Conservation (phyloP, 1,140 invertebrate species). For the Calliopsis andreniformis region DNA sequence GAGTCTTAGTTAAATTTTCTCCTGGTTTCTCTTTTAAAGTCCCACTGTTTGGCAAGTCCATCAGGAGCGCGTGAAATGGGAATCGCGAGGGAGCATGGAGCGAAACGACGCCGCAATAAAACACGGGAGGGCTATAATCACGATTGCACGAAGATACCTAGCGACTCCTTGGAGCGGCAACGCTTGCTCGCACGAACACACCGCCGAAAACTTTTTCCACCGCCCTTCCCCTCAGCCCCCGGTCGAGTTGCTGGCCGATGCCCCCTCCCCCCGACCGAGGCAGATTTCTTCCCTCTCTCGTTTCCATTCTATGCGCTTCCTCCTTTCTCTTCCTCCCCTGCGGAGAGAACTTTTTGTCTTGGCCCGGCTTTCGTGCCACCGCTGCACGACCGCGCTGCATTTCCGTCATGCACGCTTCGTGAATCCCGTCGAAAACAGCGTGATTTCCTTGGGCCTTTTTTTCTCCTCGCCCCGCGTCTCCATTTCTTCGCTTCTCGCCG, state of each 20-base stretch:
- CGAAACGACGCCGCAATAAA: conserved; percentile 64
- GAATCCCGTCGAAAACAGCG: conserved; percentile 50
- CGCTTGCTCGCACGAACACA: conserved; percentile 17
- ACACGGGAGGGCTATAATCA: conserved; percentile 76
- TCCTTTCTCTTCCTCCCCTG: conserved; percentile 44
- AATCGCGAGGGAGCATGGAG: conserved; percentile 14
- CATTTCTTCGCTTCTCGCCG: not conserved
- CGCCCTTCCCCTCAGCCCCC: conserved; percentile 26
- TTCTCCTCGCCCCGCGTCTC: not conserved
- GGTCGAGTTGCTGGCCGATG: conserved; percentile 35
- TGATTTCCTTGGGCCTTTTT: conserved; percentile 44
- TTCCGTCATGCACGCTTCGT: conserved; percentile 64
- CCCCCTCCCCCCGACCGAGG: conserved; percentile 43
- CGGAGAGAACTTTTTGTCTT: conserved; percentile 50
- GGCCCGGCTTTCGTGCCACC: conserved; percentile 49
- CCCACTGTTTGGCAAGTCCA: not conserved
- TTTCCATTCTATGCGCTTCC: conserved; percentile 47
- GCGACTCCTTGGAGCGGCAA: conserved; percentile 10
- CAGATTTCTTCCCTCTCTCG: conserved; percentile 46
- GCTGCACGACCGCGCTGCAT: conserved; percentile 52
- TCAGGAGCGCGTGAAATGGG: conserved; percentile 29
- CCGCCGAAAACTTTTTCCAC: conserved; percentile 20
- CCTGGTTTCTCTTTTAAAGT: too few relatives aligned
- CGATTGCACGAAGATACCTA: conserved; percentile 56
- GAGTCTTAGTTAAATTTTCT: too few relatives aligned